Evolutionary conservation across 2,797 vertebrate species (phyloP).

Genomic region (Chrysocyon brachyurus): DNA sequence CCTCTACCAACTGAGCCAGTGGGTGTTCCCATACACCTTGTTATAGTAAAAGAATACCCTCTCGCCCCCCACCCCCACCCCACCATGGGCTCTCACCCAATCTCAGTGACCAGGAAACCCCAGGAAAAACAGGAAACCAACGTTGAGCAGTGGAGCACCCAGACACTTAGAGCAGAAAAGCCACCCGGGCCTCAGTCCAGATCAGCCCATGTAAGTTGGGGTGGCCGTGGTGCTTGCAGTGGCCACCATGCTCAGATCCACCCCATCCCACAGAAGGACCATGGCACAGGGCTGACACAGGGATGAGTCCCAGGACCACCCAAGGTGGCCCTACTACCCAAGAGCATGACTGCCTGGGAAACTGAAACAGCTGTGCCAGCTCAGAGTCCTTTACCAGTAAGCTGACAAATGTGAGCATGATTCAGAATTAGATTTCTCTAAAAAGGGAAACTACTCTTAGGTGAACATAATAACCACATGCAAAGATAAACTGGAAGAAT

Average conservation of each 20-base stretch:
- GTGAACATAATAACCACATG: constrained; percentile 93
- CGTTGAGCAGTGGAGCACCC: rapidly evolving
- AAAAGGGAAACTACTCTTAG: constrained; percentile 92
- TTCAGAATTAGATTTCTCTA: constrained; percentile 89
- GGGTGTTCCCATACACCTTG: not conserved
- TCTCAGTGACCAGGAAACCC: not conserved
- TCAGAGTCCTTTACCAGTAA: constrained; percentile 89
- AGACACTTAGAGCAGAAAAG: not conserved
- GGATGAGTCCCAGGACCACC: constrained; percentile 88
- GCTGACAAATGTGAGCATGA: constrained; percentile 90
- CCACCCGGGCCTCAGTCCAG: not conserved
- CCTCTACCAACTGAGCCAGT: too few relatives aligned
- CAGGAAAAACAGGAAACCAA: not conserved
- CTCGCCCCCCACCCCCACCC: not conserved
- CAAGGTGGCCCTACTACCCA: constrained; percentile 86
- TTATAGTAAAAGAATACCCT: not conserved
- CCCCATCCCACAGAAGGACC: too few relatives aligned
- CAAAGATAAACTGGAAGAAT: constrained; percentile 92
- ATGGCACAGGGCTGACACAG: constrained; percentile 90
- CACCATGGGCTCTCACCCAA: not conserved
- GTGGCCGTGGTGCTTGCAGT: not conserved
- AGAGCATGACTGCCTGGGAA: constrained; percentile 84
- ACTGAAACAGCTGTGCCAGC: constrained; percentile 78
- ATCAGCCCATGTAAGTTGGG: not conserved
- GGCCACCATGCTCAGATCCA: not conserved